Evolutionary conservation across 2,113 vertebrate genomes (phyloP).

Genomic region (Sturnira hondurensis): DNA sequence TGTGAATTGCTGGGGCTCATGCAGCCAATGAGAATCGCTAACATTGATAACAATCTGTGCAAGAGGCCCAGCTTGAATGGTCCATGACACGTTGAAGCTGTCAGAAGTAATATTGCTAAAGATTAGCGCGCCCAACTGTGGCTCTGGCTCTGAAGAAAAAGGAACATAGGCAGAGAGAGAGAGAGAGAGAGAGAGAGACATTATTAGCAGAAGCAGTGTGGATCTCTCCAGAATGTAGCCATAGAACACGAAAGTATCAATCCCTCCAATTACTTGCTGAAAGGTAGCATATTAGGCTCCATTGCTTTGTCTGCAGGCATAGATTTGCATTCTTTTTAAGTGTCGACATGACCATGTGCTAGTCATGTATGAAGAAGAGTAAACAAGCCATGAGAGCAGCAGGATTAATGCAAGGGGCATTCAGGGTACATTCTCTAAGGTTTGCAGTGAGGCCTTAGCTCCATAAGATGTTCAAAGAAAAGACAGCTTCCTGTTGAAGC

Average conservation of each 20-base stretch:
- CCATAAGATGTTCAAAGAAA: not conserved
- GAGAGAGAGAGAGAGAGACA: not conserved
- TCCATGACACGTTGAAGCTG: conserved; percentile 82
- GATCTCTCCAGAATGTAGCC: not conserved
- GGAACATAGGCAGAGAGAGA: conserved; percentile 69
- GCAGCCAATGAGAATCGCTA: conserved; percentile 58
- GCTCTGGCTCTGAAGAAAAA: conserved; percentile 78
- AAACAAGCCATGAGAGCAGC: not conserved
- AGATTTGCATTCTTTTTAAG: not conserved
- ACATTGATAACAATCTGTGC: conserved; percentile 74
- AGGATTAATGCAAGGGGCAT: not conserved
- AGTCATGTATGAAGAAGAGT: not conserved
- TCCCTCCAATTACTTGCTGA: not conserved
- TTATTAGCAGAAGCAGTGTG: not conserved
- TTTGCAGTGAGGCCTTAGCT: not conserved
- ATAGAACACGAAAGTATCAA: not conserved
- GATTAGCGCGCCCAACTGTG: conserved; percentile 77
- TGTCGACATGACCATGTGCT: not conserved
- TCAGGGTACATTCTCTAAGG: not conserved
- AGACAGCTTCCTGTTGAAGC: not conserved
- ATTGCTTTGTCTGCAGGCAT: not conserved
- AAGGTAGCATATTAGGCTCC: not conserved
- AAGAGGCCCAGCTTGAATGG: conserved; percentile 70
- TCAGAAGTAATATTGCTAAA: conserved; percentile 80
- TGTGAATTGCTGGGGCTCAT: conserved; percentile 62